Evolutionary conservation across 2,888 invertebrate genomes (phyloP).

Genomic region (Eumacrocentrus americanus): DNA sequence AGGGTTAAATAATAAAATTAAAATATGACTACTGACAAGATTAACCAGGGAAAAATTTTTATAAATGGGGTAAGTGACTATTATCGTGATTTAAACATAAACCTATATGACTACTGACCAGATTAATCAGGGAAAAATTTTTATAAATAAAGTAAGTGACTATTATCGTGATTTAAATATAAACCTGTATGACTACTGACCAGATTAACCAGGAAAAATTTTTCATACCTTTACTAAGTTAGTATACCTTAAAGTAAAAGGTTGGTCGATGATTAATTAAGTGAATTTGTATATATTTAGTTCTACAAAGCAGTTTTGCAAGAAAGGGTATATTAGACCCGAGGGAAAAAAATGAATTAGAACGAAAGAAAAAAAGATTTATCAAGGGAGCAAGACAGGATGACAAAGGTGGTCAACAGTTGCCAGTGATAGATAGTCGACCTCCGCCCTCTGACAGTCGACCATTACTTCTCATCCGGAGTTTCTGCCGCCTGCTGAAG

Average conservation of each 20-base stretch:
- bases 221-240: neutral
- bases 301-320: neutral
- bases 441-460: conserved; percentile 43
- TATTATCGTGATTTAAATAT: neutral
- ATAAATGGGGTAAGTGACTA: no score
- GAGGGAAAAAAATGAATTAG: neutral
- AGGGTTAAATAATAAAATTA: no score
- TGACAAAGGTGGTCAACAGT: conserved; percentile 42
- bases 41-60: no score
- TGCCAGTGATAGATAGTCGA: conserved; percentile 46
- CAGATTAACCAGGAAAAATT: neutral
- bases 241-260: neutral
- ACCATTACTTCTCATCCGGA: conserved; percentile 47
- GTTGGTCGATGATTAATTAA: neutral
- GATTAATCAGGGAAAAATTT: neutral
- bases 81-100: neutral
- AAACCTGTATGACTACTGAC: neutral
- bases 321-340: neutral
- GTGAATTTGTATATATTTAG: neutral
- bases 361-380: conserved; percentile 20
- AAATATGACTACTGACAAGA: no score
- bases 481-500: conserved; percentile 36
- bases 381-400: conserved; percentile 36
- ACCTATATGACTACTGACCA: neutral
- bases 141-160: neutral